Evolutionary conservation across 2,888 invertebrate genomes (phyloP).

Genomic region (Cheilosia grossa): DNA sequence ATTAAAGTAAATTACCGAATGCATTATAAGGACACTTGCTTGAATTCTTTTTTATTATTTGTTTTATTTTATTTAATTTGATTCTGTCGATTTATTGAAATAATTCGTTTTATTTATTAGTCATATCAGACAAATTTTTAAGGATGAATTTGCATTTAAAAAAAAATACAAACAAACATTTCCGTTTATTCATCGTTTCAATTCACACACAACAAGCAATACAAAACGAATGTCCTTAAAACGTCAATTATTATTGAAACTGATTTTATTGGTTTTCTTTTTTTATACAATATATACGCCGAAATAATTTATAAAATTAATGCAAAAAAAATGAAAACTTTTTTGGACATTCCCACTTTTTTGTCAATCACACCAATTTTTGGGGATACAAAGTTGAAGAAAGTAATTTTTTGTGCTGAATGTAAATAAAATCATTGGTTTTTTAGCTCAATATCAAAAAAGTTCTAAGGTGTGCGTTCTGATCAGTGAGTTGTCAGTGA

Average conservation of each 20-base stretch:
- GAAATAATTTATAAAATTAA: neutral
- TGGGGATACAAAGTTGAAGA: slow-evolving; percentile 35
- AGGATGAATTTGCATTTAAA: slow-evolving; percentile 77
- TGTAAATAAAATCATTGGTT: too few relatives aligned
- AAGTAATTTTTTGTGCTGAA: neutral
- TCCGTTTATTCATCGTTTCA: slow-evolving; percentile 73
- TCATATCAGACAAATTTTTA: slow-evolving; percentile 67
- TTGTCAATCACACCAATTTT: slow-evolving; percentile 27
- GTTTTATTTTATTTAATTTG: slow-evolving; percentile 35
- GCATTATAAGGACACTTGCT: slow-evolving; percentile 72
- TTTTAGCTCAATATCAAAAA: too few relatives aligned
- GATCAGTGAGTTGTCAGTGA: too few relatives aligned
- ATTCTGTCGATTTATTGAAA: slow-evolving; percentile 45
- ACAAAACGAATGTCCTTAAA: slow-evolving; percentile 53
- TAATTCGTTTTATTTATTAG: slow-evolving; percentile 51
- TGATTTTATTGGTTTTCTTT: neutral
- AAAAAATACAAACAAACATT: slow-evolving; percentile 58
- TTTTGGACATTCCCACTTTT: slow-evolving; percentile 51
- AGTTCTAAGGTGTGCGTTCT: too few relatives aligned
- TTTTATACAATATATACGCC: neutral
- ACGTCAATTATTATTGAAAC: neutral
- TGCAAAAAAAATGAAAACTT: neutral
- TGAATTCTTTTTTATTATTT: slow-evolving; percentile 51
- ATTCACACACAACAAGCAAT: slow-evolving; percentile 68
- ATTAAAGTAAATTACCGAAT: slow-evolving; percentile 65